Base-by-base conservation (phyloP, 2,113 vertebrate species). In the Brienomyrus brachyistius region DNA sequence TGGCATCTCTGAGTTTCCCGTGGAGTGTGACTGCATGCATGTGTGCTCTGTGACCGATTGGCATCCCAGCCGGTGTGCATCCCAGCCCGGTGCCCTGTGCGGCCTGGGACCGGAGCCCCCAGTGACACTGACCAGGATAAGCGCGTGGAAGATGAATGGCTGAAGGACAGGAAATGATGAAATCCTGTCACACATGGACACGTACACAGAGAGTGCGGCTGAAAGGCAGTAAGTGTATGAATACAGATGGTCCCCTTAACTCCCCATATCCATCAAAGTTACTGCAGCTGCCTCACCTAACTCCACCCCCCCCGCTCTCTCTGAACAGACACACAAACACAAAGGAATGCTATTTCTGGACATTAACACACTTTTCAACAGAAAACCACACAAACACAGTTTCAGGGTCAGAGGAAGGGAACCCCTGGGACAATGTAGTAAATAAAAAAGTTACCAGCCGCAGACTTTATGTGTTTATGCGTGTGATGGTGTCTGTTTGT, bases 301-400 rank as follows among this genome's bases (percentile, higher is more conserved):
- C 40, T 35, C 10, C 27, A 6, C 82, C 21, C 27, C 17, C 82
- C 45, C 45, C 23, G 8, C 11, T 47, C 40, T 48, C 82, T 48
- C 40, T 84, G 66, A 23, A 50, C 87, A 88, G 35, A 85, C 56
- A 74, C 56, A 88, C 87, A 48, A 3, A 70, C 87, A 70, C 59
- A 88, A 2, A 66, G 40, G 62, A 4, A 70, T 40, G 23, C 56
- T 70, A 70, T 70, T 70, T 70, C 62, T 31, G 45, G 21, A 45
- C 59, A 48, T 23, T 27, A 21, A 31, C 40, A 43, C 59, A 13
- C 27, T 52, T 86, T 31, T 86, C 51, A 31, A 86, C 51, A 27
- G 86, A 62, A 31, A 45, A 56, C 8, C 54, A 88, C 40, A 17
- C 87, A 88, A 27, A 56, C 54, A 43, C 5, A 88, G 56, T n/a